phyloP scores from a whole-genome alignment of 2,113 vertebrate species.

The Cyanoramphus novaezelandiae region DNA sequence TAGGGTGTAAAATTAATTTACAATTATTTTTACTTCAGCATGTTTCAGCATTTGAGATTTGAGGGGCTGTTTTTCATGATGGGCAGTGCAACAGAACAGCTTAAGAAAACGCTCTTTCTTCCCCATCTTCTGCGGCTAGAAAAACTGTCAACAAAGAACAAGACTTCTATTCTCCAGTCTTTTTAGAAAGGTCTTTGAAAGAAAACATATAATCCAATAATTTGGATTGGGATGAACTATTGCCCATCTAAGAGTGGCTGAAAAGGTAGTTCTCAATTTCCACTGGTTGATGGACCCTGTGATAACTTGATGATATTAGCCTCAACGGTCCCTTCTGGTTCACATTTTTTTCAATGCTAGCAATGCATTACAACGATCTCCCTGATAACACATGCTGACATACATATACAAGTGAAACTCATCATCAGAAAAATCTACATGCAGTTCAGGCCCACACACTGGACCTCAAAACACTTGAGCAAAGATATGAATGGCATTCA shows the following conservation, averaged over 20 bases:
- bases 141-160: background rate
- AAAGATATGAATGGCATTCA: background rate
- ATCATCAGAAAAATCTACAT: background rate
- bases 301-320: background rate
- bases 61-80: background rate
- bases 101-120: background rate
- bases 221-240: background rate
- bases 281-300: background rate
- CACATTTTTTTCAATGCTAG: background rate
- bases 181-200: background rate
- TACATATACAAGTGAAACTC: background rate
- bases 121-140: background rate
- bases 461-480: background rate
- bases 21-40: background rate
- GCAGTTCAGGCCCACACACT: background rate
- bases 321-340: background rate
- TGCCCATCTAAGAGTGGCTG: background rate
- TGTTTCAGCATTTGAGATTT: background rate
- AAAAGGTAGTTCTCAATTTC: background rate
- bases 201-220: background rate
- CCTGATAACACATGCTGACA: background rate
- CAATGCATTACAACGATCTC: background rate
- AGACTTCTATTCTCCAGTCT: background rate
- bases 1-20: background rate
- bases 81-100: background rate